These are phyloP conservation scores for Drosophila robusta DNA, from an alignment of 2,888 invertebrate genomes.

Conservation along the genomic window DNA sequence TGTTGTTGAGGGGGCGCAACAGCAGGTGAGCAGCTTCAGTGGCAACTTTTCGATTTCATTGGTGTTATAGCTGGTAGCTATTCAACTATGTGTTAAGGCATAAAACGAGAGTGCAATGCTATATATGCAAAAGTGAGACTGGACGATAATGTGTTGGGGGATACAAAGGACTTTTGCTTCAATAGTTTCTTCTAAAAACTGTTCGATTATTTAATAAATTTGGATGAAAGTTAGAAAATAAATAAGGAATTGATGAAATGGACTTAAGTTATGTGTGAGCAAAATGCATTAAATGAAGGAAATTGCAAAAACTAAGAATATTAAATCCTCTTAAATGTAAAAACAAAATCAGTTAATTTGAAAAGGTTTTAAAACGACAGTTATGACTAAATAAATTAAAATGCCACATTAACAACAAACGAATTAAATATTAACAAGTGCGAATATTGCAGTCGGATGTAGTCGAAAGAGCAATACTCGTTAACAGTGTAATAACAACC, in stretches of 20 bases:
- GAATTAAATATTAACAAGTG: no score
- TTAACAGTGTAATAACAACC: no score
- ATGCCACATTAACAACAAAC: no score
- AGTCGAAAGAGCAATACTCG: no score
- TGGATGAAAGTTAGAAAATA: neutral
- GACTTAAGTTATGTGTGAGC: neutral
- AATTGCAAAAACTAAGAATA: neutral
- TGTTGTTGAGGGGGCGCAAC: neutral
- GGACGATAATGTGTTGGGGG: neutral
- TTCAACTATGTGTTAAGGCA: slow-evolving; percentile 41
- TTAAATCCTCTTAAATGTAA: no score
- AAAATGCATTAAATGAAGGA: neutral
- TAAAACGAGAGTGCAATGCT: slow-evolving; percentile 15
- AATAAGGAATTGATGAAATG: neutral
- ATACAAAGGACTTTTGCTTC: neutral
- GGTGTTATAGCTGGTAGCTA: slow-evolving; percentile 56
- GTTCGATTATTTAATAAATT: neutral
- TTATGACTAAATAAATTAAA: no score
- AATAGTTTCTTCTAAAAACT: neutral
- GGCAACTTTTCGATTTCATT: slow-evolving; percentile 76
- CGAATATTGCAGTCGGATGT: no score
- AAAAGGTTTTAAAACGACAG: no score
- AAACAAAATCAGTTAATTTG: no score
- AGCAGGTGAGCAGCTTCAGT: slow-evolving; percentile 60
- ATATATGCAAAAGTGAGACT: slow-evolving; percentile 18